Evolutionary conservation across 2,113 vertebrate genomes (phyloP).

Genomic region (Grus americana): DNA sequence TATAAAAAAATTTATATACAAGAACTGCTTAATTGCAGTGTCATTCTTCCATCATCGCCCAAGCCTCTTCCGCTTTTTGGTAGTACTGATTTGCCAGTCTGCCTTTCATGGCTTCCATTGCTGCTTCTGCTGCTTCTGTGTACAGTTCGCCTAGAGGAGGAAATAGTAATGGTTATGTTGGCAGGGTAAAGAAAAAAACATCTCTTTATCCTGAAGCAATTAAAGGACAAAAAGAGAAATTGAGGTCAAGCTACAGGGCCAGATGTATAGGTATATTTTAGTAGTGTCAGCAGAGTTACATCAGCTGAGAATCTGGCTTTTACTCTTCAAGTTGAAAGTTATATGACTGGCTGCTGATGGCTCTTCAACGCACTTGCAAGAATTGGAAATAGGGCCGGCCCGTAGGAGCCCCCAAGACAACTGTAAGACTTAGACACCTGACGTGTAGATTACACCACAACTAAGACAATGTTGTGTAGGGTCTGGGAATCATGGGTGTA

Average conservation of each 20-base stretch:
- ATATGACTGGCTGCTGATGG: not conserved
- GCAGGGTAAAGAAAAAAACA: not conserved
- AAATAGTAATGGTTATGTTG: not conserved
- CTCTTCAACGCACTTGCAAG: not conserved
- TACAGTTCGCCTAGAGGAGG: slow-evolving; percentile 87
- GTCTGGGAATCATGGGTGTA: not conserved
- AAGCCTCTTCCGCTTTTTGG: slow-evolving; percentile 94
- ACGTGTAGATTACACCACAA: not conserved
- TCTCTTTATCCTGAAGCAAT: not conserved
- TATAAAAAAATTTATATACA: slow-evolving; percentile 2
- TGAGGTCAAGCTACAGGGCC: not conserved
- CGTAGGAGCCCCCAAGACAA: fast-evolving
- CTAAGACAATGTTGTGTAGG: not conserved
- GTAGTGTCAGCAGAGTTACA: not conserved
- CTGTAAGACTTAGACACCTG: not conserved
- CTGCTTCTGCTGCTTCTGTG: slow-evolving; percentile 92
- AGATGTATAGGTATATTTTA: not conserved
- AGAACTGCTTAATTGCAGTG: not conserved
- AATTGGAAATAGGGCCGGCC: fast-evolving
- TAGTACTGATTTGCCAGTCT: slow-evolving; percentile 94
- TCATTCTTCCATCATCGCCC: slow-evolving; percentile 89
- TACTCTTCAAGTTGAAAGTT: not conserved
- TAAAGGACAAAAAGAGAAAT: not conserved
- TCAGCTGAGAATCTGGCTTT: not conserved
- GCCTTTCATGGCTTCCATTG: slow-evolving; percentile 95